Conservation (phyloP, 2,888 invertebrate species). For the Meiosimyza decipiens region DNA sequence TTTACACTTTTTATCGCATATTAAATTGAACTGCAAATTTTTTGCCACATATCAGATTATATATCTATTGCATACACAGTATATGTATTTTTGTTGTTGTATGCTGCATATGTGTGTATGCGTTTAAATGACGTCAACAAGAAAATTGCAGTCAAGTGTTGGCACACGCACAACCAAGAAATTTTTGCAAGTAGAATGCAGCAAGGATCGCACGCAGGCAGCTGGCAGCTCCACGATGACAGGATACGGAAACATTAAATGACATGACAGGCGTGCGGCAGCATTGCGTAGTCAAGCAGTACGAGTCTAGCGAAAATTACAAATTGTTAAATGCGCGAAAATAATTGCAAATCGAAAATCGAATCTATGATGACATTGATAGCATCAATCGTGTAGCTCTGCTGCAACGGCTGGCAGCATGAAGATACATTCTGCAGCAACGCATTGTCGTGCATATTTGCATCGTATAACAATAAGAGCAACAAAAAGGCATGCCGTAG, state of each 20-base stretch:
- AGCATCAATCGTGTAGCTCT: slow-evolving; percentile 27
- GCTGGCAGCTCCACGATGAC: slow-evolving; percentile 25
- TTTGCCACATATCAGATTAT: too few species aligned
- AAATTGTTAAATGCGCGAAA: slow-evolving; percentile 46
- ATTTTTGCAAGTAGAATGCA: too few species aligned
- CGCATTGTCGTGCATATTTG: neutral
- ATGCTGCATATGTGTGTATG: neutral
- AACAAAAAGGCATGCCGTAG: slow-evolving; percentile 1
- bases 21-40: too few species aligned
- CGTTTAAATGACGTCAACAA: slow-evolving; percentile 3
- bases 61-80: too few species aligned
- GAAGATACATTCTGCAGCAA: neutral
- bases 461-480: neutral
- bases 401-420: neutral
- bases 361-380: slow-evolving; percentile 48
- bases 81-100: too few species aligned
- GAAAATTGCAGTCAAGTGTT: slow-evolving; percentile 12
- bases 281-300: neutral
- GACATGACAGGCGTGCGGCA: slow-evolving; percentile 29
- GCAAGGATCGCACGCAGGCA: too few species aligned
- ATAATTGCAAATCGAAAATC: slow-evolving; percentile 51
- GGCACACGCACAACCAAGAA: too few species aligned
- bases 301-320: slow-evolving; percentile 36
- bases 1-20: too few species aligned
- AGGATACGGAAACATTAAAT: slow-evolving; percentile 48